phyloP scores from a whole-genome alignment of 30 jellyfish, hydroid and myxozoan species.

The Turritopsis dohrnii region DNA sequence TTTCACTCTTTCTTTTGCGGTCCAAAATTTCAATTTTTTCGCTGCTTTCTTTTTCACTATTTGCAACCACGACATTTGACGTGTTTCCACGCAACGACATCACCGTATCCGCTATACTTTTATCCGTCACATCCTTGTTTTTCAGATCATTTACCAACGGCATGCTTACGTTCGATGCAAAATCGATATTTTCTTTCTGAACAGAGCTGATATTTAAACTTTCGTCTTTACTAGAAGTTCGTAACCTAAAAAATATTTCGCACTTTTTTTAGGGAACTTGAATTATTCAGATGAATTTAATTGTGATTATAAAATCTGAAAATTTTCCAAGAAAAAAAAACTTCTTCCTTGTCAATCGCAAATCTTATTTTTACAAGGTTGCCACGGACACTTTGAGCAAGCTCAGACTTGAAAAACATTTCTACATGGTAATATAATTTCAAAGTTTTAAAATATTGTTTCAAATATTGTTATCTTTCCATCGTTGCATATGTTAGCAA shows the following conservation, averaged over 20 bases:
- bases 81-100: background rate
- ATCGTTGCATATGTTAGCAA: too few species aligned
- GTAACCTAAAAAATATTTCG: background rate
- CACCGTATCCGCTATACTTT: background rate
- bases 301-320: too few species aligned
- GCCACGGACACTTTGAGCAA: too few species aligned
- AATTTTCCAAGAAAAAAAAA: too few species aligned
- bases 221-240: background rate
- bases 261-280: too few species aligned
- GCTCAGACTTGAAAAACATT: too few species aligned
- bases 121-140: background rate
- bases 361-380: too few species aligned
- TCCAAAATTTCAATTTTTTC: background rate
- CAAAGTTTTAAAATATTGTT: too few species aligned
- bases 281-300: too few species aligned
- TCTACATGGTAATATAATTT: too few species aligned
- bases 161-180: background rate
- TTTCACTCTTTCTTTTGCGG: constrained; percentile 13
- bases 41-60: background rate
- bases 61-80: background rate
- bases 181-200: background rate
- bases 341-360: too few species aligned
- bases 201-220: background rate
- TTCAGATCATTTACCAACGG: background rate
- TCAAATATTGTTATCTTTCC: too few species aligned